These are phyloP conservation scores for Andrena bucephala DNA, from an alignment of 2,888 invertebrate species.

Conservation along the genomic window DNA sequence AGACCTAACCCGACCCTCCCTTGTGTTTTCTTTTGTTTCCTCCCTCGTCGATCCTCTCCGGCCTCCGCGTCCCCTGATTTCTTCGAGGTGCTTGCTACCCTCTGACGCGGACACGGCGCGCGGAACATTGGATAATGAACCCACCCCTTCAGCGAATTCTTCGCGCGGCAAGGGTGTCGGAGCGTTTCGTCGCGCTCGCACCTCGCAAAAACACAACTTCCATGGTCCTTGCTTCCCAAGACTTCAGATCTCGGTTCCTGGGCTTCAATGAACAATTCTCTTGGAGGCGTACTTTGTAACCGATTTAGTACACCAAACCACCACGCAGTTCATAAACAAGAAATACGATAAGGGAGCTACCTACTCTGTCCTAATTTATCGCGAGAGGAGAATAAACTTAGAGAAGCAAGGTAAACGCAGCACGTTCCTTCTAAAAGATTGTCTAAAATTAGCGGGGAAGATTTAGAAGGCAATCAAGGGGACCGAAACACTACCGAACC, in stretches of 20 bases:
- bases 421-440: not conserved
- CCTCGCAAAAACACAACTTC: not conserved
- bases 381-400: conserved; percentile 4
- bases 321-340: too few relatives aligned
- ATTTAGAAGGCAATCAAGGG: not conserved
- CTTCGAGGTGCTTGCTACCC: not conserved
- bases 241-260: too few relatives aligned
- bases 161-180: not conserved
- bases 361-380: not conserved
- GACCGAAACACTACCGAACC: not conserved
- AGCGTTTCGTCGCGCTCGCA: not conserved
- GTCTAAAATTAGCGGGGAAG: not conserved
- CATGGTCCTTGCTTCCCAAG: not conserved
- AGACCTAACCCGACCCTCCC: not conserved
- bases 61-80: not conserved
- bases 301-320: too few relatives aligned
- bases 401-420: not conserved
- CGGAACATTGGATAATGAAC: conserved; percentile 56
- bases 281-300: too few relatives aligned
- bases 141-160: conserved; percentile 21
- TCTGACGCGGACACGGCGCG: not conserved
- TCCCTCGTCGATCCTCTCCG: not conserved
- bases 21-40: conserved; percentile 16
- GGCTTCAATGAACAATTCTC: too few relatives aligned
- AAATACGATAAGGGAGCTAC: too few relatives aligned